A percentile compares a stretch with the other conserved stretches of the same genome.
Conservation (phyloP, 53 echinoderm and acorn worm genomes). For the Paracentrotus lividus region DNA sequence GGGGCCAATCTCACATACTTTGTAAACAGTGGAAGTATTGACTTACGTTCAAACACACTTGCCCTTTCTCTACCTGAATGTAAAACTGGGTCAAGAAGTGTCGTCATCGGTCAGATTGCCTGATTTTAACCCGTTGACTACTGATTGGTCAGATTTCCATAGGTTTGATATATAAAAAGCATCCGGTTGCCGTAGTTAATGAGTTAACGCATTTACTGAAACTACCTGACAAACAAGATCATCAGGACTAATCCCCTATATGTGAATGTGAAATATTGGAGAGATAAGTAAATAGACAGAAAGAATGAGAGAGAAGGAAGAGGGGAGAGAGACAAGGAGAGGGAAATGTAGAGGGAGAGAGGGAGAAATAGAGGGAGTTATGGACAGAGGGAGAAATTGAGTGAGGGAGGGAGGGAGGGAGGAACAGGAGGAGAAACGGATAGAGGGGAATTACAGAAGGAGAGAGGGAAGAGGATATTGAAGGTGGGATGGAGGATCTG, state of each 20-base stretch:
- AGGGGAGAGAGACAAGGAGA: background rate
- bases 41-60: conserved; percentile 56
- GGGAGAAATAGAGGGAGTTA: background rate
- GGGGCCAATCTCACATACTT: conserved; percentile 21
- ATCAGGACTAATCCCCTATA: background rate
- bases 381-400: no score
- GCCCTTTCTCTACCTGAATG: background rate
- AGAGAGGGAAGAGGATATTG: no score
- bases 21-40: conserved; percentile 43
- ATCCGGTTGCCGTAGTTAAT: no score
- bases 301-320: background rate
- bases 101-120: background rate
- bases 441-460: no score
- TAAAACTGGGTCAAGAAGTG: conserved; percentile 40
- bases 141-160: no score
- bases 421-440: no score
- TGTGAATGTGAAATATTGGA: background rate
- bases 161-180: no score
- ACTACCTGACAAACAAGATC: conserved; percentile 45
- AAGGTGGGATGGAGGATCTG: background rate
- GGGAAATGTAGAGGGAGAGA: background rate
- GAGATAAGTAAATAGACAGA: background rate
- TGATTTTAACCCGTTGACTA: conserved; percentile 11
- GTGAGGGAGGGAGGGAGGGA: background rate
- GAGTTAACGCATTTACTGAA: no score